Evolutionary conservation across 2,888 invertebrate species (phyloP), one percentile per base, ranked within the genome.

Genomic region (Gerris lacustris): DNA sequence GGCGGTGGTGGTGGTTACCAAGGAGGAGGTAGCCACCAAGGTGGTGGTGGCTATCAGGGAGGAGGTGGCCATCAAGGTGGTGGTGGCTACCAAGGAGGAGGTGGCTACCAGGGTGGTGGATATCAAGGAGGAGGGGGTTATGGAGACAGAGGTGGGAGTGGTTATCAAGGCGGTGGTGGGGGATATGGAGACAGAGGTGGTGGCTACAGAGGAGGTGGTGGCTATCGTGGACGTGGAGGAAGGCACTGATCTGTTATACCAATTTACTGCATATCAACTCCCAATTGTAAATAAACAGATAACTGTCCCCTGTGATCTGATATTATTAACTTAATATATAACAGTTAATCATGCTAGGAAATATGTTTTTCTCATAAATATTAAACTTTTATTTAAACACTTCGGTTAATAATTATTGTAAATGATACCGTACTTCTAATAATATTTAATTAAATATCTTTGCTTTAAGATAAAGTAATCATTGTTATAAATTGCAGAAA

Each of bases 41-140:
- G 77, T 69, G 74, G 77, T 68, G 73, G 75, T 44, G 80, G 80
- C 72, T 82, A 82, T 73, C 79, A 74, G n/a, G 74, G 74, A 6
- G 70, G 69, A 43, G 72, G 71, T 11, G 44, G 67, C 6, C 31
- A 70, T 69, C 62, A 67, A 6, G 70, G 70, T 55, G 71, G 72
- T n/a, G 63, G 71, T 64, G 69, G 69, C 6, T 11, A 68, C 15
- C 63, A 69, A 6, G 70, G 71, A 44, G 66, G 71, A 9, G 63
- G 71, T 2, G 72, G 72, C 31, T 45, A 71, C 45, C 66, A 70
- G 7, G 69, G 67, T 62, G 67, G 70, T 66, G 71, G 70, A 17
- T 67, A 63, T 43, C 71, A 45, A 66, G 73, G 73, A 44, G 68
- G 66, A 31, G 31, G 71, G 44, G 45, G 66, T 6, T 15, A 44